Percentiles rank a stretch among this genome's conserved stretches.
Evolutionary conservation across 1,140 invertebrate genomes (phyloP).

Genomic region (Drosophila novamexicana): DNA sequence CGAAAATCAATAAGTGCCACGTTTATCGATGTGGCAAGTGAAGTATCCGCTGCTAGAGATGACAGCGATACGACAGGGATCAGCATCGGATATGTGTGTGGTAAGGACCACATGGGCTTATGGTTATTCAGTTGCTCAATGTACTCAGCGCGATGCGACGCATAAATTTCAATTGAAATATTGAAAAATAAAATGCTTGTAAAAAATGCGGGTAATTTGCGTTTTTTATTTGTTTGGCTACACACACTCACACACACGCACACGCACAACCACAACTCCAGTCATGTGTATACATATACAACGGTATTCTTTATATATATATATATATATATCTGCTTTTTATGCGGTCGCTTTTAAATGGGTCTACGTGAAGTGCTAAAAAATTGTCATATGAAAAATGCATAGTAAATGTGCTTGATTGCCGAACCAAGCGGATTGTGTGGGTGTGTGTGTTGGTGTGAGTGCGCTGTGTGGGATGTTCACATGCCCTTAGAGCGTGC

Average conservation of each 20-base stretch:
- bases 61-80: conserved; percentile 77
- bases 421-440: conserved; percentile 36
- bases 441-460: conserved; percentile 26
- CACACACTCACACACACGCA: conserved; percentile 15
- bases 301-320: conserved; percentile 7
- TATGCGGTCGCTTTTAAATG: conserved; percentile 79
- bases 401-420: conserved; percentile 79
- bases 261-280: conserved; percentile 17
- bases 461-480: conserved; percentile 38
- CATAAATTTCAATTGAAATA: conserved; percentile 82
- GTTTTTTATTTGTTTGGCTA: conserved; percentile 40
- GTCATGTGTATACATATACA: conserved; percentile 40
- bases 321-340: conserved; percentile 39
- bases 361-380: conserved; percentile 49
- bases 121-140: conserved; percentile 12
- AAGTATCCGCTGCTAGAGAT: conserved; percentile 55
- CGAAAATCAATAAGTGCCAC: conserved; percentile 47
- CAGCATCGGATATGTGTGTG: conserved; percentile 42
- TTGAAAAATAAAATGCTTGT: conserved; percentile 61
- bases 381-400: conserved; percentile 79
- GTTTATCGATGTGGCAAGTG: conserved; percentile 63
- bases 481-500: conserved; percentile 58
- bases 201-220: conserved; percentile 82
- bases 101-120: conserved; percentile 24
- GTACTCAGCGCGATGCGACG: conserved; percentile 47